Evolutionary conservation across 64 coral and sea anemone species (phyloP).

Genomic region (Montipora foliosa): DNA sequence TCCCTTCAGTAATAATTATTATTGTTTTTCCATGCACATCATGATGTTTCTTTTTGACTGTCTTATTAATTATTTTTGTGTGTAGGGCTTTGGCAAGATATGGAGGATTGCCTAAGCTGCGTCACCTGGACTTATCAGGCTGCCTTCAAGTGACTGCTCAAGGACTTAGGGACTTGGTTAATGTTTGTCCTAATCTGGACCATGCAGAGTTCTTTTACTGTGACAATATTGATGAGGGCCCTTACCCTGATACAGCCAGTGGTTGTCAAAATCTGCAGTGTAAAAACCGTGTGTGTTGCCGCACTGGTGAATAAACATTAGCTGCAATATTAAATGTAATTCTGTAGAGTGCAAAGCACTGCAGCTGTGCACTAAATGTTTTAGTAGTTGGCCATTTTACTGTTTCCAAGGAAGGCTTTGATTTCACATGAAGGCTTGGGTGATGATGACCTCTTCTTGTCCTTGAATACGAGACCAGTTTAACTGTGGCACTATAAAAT

Average conservation of each 20-base stretch:
- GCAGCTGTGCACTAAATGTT: neutral
- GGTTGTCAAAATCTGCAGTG: constrained; percentile 97
- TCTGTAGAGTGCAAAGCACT: neutral
- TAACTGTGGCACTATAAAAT: no score
- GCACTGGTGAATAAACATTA: constrained; percentile 59
- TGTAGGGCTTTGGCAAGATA: constrained; percentile 83
- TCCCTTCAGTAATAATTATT: no score
- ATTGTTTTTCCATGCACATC: neutral
- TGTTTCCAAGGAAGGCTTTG: no score
- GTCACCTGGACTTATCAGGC: constrained; percentile 93
- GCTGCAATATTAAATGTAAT: neutral
- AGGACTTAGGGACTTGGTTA: constrained; percentile 88
- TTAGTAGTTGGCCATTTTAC: no score
- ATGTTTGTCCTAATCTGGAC: constrained; percentile 81
- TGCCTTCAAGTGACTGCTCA: constrained; percentile 89
- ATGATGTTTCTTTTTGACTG: neutral
- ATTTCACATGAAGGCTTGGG: no score
- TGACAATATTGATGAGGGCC: constrained; percentile 96
- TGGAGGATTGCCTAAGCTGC: constrained; percentile 77
- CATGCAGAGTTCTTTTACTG: constrained; percentile 97
- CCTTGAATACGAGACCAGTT: no score
- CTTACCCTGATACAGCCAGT: constrained; percentile 97
- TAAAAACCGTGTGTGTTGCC: constrained; percentile 88
- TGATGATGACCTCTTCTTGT: no score
- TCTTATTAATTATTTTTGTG: neutral